Evolutionary conservation across 2,888 invertebrate species (phyloP).

Genomic region (Dichetophora obliterata): DNA sequence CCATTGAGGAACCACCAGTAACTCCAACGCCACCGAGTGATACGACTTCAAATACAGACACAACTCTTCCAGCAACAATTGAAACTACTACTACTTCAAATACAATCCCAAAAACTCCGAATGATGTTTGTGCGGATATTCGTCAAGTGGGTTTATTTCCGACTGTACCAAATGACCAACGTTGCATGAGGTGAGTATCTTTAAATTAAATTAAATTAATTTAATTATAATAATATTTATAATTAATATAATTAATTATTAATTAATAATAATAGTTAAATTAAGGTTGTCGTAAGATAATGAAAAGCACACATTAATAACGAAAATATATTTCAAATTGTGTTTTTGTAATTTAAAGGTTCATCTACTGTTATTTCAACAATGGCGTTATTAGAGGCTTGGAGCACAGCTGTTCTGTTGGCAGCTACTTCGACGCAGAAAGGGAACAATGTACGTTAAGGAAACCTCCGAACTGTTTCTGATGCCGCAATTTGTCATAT

Average conservation of each 20-base stretch:
- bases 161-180: slow-evolving; percentile 56
- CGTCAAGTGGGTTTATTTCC: slow-evolving; percentile 57
- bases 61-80: slow-evolving; percentile 23
- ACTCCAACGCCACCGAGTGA: slow-evolving; percentile 31
- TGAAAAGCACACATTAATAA: background rate
- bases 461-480: slow-evolving; percentile 56
- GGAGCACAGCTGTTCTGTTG: slow-evolving; percentile 52
- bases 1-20: slow-evolving; percentile 52
- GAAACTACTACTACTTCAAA: background rate
- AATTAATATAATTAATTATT: too few species aligned
- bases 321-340: background rate
- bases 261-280: too few species aligned
- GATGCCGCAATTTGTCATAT: background rate
- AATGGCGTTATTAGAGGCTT: slow-evolving; percentile 51
- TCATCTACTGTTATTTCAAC: slow-evolving; percentile 56
- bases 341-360: slow-evolving; percentile 53
- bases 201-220: background rate
- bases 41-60: background rate
- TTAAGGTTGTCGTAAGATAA: too few species aligned
- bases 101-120: slow-evolving; percentile 47
- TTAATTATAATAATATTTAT: background rate
- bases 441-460: slow-evolving; percentile 52
- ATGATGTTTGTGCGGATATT: slow-evolving; percentile 53
- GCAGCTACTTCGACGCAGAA: slow-evolving; percentile 54
- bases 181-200: slow-evolving; percentile 57